Evolutionary conservation across 2,113 vertebrate genomes (phyloP).

Genomic region (Halichoerus grypus): DNA sequence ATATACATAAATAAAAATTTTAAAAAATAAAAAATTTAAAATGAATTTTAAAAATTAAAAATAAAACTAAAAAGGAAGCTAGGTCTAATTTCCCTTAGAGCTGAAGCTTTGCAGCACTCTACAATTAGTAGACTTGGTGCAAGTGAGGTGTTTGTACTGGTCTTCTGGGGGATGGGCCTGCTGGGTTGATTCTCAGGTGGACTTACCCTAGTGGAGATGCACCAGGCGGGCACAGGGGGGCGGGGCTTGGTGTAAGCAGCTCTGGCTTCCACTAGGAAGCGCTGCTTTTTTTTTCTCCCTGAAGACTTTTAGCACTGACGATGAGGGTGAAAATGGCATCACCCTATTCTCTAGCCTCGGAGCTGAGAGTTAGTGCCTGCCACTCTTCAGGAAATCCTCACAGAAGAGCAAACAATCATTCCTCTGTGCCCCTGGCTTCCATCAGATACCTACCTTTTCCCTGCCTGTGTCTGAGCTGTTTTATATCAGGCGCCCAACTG

Average conservation of each 20-base stretch:
- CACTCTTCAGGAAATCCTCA: not conserved
- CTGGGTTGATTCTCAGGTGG: not conserved
- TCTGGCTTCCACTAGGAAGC: not conserved
- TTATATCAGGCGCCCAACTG: not conserved
- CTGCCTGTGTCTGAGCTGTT: not conserved
- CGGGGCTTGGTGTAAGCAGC: not conserved
- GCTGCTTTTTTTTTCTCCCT: not conserved
- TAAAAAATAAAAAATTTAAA: not conserved
- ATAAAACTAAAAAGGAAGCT: not conserved
- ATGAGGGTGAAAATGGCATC: not conserved
- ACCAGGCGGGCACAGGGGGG: not conserved
- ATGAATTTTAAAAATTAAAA: not conserved
- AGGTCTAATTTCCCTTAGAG: not conserved
- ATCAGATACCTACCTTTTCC: not conserved
- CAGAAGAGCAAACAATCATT: not conserved
- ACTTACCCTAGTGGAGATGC: not conserved
- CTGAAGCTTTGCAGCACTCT: not conserved
- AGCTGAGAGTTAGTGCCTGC: not conserved
- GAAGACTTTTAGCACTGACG: not conserved
- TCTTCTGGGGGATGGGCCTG: not conserved
- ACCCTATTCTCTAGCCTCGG: not conserved
- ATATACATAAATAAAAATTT: not conserved
- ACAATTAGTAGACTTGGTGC: not conserved
- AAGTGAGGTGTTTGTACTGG: not conserved
- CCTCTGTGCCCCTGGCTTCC: not conserved